phyloP scores from a whole-genome alignment of 2,888 invertebrate species.

The Agrotis puta region DNA sequence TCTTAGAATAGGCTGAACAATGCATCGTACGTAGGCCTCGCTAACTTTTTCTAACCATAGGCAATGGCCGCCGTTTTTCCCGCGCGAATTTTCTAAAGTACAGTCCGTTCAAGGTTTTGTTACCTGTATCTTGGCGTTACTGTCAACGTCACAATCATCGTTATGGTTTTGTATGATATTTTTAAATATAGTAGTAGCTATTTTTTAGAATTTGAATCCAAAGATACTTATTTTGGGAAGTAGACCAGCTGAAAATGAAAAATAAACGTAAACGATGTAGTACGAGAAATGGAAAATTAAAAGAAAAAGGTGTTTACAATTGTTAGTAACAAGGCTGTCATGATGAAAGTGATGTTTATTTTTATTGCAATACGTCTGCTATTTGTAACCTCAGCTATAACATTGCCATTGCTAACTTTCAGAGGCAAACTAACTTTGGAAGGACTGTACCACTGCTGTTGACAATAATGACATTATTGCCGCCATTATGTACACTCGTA shows the following conservation, averaged over 20 bases:
- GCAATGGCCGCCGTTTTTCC: conserved; percentile 62
- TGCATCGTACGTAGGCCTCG: conserved; percentile 51
- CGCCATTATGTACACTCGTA: conserved; percentile 26
- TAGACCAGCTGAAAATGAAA: not conserved
- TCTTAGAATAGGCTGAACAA: conserved; percentile 64
- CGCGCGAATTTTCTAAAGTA: conserved; percentile 62
- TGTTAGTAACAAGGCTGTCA: not conserved
- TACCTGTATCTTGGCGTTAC: too few relatives aligned
- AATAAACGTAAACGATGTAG: not conserved
- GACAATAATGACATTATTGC: conserved; percentile 60
- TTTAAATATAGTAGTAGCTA: not conserved
- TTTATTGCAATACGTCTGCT: not conserved
- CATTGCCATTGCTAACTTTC: not conserved
- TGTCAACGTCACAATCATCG: not conserved
- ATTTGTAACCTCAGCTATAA: not conserved
- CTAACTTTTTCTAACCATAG: conserved; percentile 56
- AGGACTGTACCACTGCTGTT: conserved; percentile 23
- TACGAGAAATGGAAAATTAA: not conserved
- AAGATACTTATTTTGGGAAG: not conserved
- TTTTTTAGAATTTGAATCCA: not conserved
- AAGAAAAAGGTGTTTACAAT: not conserved
- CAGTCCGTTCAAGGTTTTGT: conserved; percentile 8
- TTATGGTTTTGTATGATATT: not conserved
- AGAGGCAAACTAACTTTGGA: not conserved
- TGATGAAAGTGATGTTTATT: not conserved